Percentiles rank a stretch among this genome's conserved stretches.
phyloP scores from a whole-genome alignment of 1,140 invertebrate species.

The Phymastichus coffea region DNA sequence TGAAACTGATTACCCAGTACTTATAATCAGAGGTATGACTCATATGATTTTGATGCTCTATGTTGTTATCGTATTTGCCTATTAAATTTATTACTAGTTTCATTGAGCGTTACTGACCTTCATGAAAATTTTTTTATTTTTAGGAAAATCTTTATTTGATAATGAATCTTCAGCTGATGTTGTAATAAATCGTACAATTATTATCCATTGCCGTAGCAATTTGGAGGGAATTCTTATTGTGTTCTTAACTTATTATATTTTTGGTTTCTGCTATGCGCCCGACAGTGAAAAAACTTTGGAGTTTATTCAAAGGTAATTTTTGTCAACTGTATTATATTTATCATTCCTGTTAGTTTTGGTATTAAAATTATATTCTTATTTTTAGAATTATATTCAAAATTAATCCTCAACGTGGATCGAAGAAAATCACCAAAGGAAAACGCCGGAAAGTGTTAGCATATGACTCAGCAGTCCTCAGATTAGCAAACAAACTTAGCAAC shows the following conservation, averaged over 20 bases:
- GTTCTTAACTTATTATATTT: neutral
- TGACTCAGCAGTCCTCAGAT: neutral
- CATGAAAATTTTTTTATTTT: neutral
- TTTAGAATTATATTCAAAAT: neutral
- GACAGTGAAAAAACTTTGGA: neutral
- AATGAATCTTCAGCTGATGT: neutral
- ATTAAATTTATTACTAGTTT: too few relatives aligned
- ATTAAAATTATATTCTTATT: neutral
- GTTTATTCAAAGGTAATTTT: conserved; percentile 1
- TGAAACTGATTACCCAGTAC: neutral
- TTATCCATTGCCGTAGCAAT: neutral
- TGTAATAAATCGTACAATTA: neutral
- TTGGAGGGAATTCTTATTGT: neutral
- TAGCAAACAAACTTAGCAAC: neutral
- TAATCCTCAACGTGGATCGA: neutral
- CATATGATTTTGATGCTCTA: neutral
- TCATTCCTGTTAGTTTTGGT: neutral
- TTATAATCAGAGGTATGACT: neutral
- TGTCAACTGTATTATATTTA: neutral
- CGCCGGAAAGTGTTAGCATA: neutral
- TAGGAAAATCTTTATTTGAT: neutral
- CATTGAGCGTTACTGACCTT: neutral
- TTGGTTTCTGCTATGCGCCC: neutral
- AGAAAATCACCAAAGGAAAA: neutral
- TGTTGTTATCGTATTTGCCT: neutral